Percentiles rank a stretch among this genome's conserved stretches.
Conservation (phyloP, 2,113 vertebrate genomes). For the Eclectus roratus region DNA sequence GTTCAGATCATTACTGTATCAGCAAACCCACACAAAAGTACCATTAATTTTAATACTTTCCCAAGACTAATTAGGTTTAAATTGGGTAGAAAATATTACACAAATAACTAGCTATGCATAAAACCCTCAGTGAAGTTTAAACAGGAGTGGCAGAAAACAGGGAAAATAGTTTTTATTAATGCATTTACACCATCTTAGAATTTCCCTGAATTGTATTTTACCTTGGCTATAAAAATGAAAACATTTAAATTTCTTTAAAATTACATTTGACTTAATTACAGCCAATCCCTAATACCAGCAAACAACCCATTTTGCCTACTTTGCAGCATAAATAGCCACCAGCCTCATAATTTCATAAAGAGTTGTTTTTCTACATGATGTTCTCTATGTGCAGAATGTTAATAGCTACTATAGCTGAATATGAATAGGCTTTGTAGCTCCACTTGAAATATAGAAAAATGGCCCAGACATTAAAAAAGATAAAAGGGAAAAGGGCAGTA, state of each 20-base stretch:
- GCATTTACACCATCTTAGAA: conserved; percentile 63
- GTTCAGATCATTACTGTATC: conserved; percentile 16
- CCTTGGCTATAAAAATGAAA: conserved; percentile 76
- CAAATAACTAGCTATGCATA: background rate
- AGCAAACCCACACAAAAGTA: conserved; percentile 28
- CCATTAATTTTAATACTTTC: conserved; percentile 14
- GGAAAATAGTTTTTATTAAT: conserved; percentile 10
- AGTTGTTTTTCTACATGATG: conserved; percentile 78
- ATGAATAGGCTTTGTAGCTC: conserved; percentile 87
- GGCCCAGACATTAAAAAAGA: conserved; percentile 94
- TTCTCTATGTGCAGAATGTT: conserved; percentile 85
- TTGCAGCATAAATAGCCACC: conserved; percentile 61
- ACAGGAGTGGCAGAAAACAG: background rate
- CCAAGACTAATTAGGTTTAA: conserved; percentile 60
- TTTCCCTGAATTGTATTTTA: conserved; percentile 71
- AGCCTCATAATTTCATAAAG: conserved; percentile 76
- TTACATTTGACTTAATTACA: conserved; percentile 78
- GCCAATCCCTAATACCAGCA: conserved; percentile 66
- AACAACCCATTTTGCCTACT: conserved; percentile 65
- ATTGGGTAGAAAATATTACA: conserved; percentile 38
- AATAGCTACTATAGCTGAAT: conserved; percentile 83
- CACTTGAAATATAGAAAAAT: conserved; percentile 96
- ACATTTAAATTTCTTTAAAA: conserved; percentile 85
- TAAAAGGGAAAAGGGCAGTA: conserved; percentile 99
- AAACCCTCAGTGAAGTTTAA: background rate